A percentile compares a stretch with the other conserved stretches of the same genome.
These are phyloP conservation scores for Lochmaea crataegi DNA, from an alignment of 2,888 invertebrate species.

Conservation along the genomic window DNA sequence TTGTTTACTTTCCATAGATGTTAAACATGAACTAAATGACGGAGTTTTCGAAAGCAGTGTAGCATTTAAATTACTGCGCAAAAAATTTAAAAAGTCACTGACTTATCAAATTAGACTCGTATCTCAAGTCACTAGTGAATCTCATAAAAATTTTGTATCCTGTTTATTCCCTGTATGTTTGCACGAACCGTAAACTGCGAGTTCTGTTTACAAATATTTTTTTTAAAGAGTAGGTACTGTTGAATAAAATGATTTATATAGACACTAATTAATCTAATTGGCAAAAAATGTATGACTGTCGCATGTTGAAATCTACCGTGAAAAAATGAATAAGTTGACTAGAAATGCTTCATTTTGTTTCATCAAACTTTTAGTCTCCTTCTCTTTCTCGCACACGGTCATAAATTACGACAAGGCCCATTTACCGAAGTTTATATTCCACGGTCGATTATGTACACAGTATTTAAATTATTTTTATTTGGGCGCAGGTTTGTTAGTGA, in stretches of 20 bases:
- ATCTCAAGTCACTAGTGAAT: too few species aligned
- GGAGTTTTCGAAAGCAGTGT: too few species aligned
- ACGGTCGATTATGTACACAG: slow-evolving; percentile 60
- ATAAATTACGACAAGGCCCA: slow-evolving; percentile 57
- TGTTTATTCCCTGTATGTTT: too few species aligned
- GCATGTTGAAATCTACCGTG: slow-evolving; percentile 21
- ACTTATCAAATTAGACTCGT: too few species aligned
- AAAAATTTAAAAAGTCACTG: too few species aligned
- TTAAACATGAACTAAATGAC: too few species aligned
- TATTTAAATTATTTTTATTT: slow-evolving; percentile 60
- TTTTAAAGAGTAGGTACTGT: background rate
- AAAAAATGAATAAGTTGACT: too few species aligned
- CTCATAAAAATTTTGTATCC: too few species aligned
- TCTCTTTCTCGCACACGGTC: slow-evolving; percentile 43
- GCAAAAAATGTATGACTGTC: slow-evolving; percentile 19
- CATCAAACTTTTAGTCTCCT: slow-evolving; percentile 30
- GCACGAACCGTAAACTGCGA: too few species aligned
- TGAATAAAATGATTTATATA: slow-evolving; percentile 17
- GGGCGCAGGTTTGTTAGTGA: slow-evolving; percentile 56
- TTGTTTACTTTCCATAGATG: too few species aligned
- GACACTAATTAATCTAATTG: slow-evolving; percentile 26
- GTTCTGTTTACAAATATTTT: background rate
- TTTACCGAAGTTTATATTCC: slow-evolving; percentile 59
- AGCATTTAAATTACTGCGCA: too few species aligned
- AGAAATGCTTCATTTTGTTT: slow-evolving; percentile 37